Percentiles rank a stretch among this genome's conserved stretches.
Conservation (phyloP, 2,888 invertebrate genomes). For the Scelioninae gen. 1 region DNA sequence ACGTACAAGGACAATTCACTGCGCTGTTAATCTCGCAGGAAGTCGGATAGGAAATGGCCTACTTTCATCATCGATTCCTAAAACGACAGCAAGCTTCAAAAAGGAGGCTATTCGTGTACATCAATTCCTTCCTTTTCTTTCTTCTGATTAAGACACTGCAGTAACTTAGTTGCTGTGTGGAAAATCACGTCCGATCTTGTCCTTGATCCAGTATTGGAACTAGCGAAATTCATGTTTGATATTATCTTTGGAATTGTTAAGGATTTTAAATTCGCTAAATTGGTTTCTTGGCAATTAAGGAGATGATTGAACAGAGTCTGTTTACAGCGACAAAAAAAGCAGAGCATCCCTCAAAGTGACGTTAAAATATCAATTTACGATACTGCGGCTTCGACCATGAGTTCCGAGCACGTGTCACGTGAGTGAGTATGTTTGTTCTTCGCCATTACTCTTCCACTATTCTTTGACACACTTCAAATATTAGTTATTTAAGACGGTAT, state of each 20-base stretch:
- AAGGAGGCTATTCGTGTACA: constrained; percentile 36
- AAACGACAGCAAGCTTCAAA: constrained; percentile 36
- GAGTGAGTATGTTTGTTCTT: constrained; percentile 20
- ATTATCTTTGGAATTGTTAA: background rate
- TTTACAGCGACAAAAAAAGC: background rate
- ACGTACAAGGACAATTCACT: constrained; percentile 48
- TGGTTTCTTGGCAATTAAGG: background rate
- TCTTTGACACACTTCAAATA: constrained; percentile 27
- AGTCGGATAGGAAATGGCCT: constrained; percentile 65
- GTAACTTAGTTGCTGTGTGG: background rate
- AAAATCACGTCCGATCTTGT: constrained; percentile 8
- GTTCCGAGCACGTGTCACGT: constrained; percentile 37
- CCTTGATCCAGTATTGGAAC: background rate
- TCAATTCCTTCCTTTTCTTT: constrained; percentile 3
- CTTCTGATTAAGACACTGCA: constrained; percentile 9
- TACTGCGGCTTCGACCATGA: constrained; percentile 36
- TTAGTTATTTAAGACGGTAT: background rate
- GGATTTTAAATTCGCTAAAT: background rate
- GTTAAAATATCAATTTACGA: constrained; percentile 45
- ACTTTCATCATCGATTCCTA: constrained; percentile 65
- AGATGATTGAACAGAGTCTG: background rate
- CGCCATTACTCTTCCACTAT: constrained; percentile 7
- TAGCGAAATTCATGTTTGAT: background rate
- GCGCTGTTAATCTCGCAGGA: constrained; percentile 47
- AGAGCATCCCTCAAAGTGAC: constrained; percentile 29